Conservation (phyloP, 2,888 invertebrate genomes). For the Liposcelis brunnea region DNA sequence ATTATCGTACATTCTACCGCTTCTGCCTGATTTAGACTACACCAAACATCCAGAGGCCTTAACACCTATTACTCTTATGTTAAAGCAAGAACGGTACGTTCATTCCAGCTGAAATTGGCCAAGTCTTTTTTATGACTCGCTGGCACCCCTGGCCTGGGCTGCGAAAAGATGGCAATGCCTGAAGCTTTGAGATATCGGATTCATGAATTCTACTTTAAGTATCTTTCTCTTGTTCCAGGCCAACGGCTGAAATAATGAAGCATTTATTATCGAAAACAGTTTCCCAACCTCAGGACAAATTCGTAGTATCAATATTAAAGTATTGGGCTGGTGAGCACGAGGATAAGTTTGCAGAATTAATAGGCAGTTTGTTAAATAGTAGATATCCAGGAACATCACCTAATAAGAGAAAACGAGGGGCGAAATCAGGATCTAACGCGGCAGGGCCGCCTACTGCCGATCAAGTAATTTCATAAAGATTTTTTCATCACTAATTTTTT, state of each 20-base stretch:
- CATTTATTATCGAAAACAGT: constrained; percentile 62
- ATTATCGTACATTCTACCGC: constrained; percentile 70
- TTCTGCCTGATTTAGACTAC: constrained; percentile 62
- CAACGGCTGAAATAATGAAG: constrained; percentile 68
- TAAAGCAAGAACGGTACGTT: constrained; percentile 70
- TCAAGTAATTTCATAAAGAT: constrained; percentile 36
- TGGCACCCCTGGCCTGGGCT: too few species aligned
- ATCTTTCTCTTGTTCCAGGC: constrained; percentile 28
- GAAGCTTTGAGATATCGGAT: too few species aligned
- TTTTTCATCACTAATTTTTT: too few species aligned
- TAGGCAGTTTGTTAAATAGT: constrained; percentile 59
- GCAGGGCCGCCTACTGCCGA: constrained; percentile 60
- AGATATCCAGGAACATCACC: constrained; percentile 74
- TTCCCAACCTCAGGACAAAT: constrained; percentile 58
- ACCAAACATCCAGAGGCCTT: constrained; percentile 83
- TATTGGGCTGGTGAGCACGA: constrained; percentile 90
- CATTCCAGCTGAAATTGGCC: too few species aligned
- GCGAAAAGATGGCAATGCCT: too few species aligned
- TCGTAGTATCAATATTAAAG: constrained; percentile 79
- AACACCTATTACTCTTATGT: constrained; percentile 71
- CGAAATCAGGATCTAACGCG: constrained; percentile 45
- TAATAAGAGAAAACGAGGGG: constrained; percentile 71
- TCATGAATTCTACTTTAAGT: neutral
- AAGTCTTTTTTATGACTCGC: too few species aligned
- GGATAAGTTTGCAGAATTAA: constrained; percentile 68